Conservation (phyloP, 1,140 invertebrate species). For the Cyclina sinensis region DNA sequence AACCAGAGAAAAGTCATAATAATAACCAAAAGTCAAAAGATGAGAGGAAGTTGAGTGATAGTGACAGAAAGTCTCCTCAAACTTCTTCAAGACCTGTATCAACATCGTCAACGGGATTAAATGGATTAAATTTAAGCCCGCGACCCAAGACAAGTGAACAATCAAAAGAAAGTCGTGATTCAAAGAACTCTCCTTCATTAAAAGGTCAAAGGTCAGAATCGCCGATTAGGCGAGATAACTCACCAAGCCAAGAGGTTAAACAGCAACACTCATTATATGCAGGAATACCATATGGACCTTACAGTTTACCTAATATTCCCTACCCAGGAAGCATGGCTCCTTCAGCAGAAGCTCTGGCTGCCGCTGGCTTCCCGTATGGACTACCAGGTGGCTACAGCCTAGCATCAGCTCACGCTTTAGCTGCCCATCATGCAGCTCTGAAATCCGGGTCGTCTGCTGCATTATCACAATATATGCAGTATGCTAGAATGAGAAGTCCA, state of each 20-base stretch:
- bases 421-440: constrained; percentile 71
- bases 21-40: constrained; percentile 51
- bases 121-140: constrained; percentile 54
- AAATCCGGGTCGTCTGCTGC: constrained; percentile 75
- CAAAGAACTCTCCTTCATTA: constrained; percentile 59
- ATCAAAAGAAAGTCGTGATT: constrained; percentile 45
- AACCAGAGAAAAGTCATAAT: constrained; percentile 53
- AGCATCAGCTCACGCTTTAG: constrained; percentile 88
- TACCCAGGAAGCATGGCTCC: background rate
- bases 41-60: constrained; percentile 48
- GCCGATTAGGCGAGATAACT: constrained; percentile 53
- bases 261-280: constrained; percentile 57
- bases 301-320: constrained; percentile 28
- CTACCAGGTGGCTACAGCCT: constrained; percentile 42
- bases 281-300: constrained; percentile 52
- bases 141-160: constrained; percentile 43
- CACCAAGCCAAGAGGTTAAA: constrained; percentile 33
- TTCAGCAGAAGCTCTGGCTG: constrained; percentile 46
- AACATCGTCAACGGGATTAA: constrained; percentile 37
- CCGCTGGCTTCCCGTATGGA: constrained; percentile 51
- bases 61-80: constrained; percentile 56
- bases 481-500: constrained; percentile 96
- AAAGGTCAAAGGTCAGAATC: constrained; percentile 58
- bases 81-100: constrained; percentile 60
- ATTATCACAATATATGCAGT: constrained; percentile 89